Evolutionary conservation across 64 coral and sea anemone genomes (phyloP).

Genomic region (Porites australiensis): DNA sequence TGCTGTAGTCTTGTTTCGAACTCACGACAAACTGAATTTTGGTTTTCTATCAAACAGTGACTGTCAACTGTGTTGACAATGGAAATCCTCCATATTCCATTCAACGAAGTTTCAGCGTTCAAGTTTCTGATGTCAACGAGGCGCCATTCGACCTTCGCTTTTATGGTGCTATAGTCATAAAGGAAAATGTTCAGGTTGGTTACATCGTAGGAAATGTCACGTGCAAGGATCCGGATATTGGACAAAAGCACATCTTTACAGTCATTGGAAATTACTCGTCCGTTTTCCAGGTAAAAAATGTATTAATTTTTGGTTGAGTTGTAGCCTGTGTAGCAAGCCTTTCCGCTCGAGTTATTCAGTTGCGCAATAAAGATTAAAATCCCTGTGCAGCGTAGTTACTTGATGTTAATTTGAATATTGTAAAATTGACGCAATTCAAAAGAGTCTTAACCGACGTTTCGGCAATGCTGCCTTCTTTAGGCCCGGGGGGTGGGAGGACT

Average conservation of each 20-base stretch:
- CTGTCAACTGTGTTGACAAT: constrained; percentile 67
- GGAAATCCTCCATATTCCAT: constrained; percentile 70
- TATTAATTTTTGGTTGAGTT: no score
- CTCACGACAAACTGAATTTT: background rate
- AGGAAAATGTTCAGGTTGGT: constrained; percentile 60
- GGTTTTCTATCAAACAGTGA: constrained; percentile 48
- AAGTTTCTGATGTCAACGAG: constrained; percentile 83
- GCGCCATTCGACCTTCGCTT: constrained; percentile 71
- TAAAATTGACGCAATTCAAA: no score
- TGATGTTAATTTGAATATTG: no score
- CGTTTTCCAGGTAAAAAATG: constrained; percentile 73
- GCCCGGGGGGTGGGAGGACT: no score
- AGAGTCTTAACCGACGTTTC: no score
- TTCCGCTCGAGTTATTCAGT: no score
- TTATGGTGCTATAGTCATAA: constrained; percentile 18
- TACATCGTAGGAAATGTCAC: constrained; percentile 42
- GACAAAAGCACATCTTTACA: constrained; percentile 53
- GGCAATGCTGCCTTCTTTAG: no score
- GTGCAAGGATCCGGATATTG: constrained; percentile 67
- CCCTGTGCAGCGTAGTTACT: no score
- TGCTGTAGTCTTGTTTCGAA: background rate
- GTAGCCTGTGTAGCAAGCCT: no score
- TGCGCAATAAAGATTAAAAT: no score
- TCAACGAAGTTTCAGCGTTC: constrained; percentile 26
- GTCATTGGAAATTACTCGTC: constrained; percentile 79